A percentile compares a stretch with the other conserved stretches of the same genome.
These are phyloP conservation scores for Melangyna quadrimaculata DNA, from an alignment of 2,888 invertebrate species.

Conservation along the genomic window DNA sequence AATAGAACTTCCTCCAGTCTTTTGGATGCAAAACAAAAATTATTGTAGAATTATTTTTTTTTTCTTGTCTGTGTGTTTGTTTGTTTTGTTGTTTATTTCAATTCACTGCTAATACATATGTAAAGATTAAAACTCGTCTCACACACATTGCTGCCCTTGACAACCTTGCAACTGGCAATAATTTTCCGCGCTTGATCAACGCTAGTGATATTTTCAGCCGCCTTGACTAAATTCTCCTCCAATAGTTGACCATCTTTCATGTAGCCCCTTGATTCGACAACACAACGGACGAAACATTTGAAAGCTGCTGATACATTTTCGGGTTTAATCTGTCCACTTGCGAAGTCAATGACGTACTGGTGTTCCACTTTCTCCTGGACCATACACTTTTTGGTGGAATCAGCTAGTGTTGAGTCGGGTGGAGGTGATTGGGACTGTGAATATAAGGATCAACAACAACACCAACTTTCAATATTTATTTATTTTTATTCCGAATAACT, in stretches of 20 bases:
- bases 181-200: constrained; percentile 3
- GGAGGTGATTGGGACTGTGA: not conserved
- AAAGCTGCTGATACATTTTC: not conserved
- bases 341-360: not conserved
- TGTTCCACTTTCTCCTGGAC: not conserved
- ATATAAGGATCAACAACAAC: not conserved
- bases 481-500: not conserved
- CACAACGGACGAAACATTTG: constrained; percentile 33
- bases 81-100: constrained; percentile 3
- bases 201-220: not conserved
- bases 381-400: constrained; percentile 16
- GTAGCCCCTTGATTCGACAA: constrained; percentile 8
- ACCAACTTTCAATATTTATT: not conserved
- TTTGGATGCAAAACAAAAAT: not conserved
- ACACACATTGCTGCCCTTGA: constrained; percentile 21
- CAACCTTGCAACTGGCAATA: constrained; percentile 1
- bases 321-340: not conserved
- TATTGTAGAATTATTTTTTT: not conserved
- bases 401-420: not conserved
- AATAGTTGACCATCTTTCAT: constrained; percentile 8
- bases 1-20: not conserved
- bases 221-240: constrained; percentile 27
- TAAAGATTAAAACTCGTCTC: constrained; percentile 31
- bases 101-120: constrained; percentile 16
- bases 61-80: not conserved